Evolutionary conservation across 2,113 vertebrate species (phyloP), one percentile per base, ranked within the genome.

Genomic region (Malurus cyaneus): DNA sequence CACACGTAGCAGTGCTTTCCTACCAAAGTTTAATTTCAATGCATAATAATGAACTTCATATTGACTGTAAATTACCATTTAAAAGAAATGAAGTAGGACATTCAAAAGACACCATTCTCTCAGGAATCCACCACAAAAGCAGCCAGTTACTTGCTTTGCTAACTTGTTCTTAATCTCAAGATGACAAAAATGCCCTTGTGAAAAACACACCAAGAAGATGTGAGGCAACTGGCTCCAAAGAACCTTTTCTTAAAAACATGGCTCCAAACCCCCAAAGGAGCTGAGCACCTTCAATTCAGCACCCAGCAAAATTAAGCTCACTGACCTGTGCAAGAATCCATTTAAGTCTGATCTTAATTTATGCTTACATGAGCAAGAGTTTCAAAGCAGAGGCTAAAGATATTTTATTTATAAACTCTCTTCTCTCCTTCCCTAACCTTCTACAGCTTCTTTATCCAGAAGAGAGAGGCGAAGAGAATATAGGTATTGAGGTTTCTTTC

Each of bases 331-430:
- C 66, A 86, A 69, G 25, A 86, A 79, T 41, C 72, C 54, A 72
- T 88, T 91, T 60, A 64, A 90, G 5, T 78, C 17, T 71, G 61
- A 95, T 80, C 82, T 82, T 89, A 78, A 69, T 95, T 95, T 79
- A 94, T 34, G 50, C 78, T 88, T 88, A 84, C 66, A 77, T 8
- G 18, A 86, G 60, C 53, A 88, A 87, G 50, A 67, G 31, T 78
- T 94, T 64, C 74, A 41, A 90, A 86, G 65, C 69, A 36, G 39
- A 88, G 44, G 47, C 64, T 80, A 65, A 92, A 84, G 53, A 94
- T 89, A 84, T 66, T 92, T 93, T 96, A 94, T 81, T 96, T 87
- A 87, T 89, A 84, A 95, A 73, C 62, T 69, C 71, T 26, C 41
- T 94, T 78, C 42, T 59, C 53, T 81, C 21, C 46, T 89, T 78